Evolutionary conservation across 2,113 vertebrate genomes (phyloP).

Genomic region (Crotophaga sulcirostris): DNA sequence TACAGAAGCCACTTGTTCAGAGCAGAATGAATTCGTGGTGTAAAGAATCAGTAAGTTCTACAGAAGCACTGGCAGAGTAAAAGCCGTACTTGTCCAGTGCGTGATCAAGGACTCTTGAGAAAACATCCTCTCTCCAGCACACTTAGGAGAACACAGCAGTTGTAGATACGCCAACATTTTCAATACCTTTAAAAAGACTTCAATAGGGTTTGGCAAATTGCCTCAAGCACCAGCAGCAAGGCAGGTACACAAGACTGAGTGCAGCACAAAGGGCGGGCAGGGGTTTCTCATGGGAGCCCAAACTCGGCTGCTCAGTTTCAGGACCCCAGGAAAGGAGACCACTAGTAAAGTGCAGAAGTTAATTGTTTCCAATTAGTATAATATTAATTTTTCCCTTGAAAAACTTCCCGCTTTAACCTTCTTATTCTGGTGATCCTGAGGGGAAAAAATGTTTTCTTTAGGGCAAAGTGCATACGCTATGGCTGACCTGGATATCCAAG

Average conservation of each 20-base stretch:
- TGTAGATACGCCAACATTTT: neutral
- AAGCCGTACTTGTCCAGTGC: neutral
- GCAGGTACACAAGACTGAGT: neutral
- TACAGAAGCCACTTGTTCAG: neutral
- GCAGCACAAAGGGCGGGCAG: neutral
- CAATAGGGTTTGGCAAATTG: neutral
- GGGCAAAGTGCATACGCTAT: neutral
- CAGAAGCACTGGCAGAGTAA: neutral
- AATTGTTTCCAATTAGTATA: neutral
- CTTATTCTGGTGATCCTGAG: neutral
- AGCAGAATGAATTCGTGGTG: neutral
- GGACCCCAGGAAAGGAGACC: neutral
- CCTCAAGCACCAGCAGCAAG: neutral
- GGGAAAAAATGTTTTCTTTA: neutral
- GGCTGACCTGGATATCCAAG: neutral
- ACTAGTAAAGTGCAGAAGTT: neutral
- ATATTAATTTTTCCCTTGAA: neutral
- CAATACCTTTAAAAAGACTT: neutral
- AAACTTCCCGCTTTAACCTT: too few relatives aligned
- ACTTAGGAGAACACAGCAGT: neutral
- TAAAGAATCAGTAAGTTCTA: neutral
- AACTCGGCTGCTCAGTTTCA: neutral
- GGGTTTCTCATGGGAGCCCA: neutral
- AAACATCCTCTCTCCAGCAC: neutral
- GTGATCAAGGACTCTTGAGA: conserved; percentile 23